Conservation (phyloP, 2,797 vertebrate genomes). For the Aulostomus chinensis region DNA sequence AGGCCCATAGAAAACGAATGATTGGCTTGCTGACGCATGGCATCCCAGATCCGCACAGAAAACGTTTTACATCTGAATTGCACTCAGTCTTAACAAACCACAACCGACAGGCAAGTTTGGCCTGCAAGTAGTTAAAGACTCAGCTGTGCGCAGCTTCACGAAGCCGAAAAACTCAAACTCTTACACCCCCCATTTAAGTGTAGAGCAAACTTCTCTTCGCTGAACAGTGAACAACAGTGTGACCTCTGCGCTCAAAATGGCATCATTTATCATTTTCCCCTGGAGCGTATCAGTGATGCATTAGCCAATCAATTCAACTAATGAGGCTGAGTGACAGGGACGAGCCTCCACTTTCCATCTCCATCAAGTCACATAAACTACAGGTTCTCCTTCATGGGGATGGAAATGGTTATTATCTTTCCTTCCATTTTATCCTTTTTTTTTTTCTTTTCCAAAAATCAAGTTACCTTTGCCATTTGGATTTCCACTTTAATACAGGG, state of each 20-base stretch:
- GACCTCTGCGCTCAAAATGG: conserved; percentile 39
- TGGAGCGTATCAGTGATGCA: conserved; percentile 36
- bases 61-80: no score
- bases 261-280: conserved; percentile 45
- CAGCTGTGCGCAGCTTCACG: not conserved
- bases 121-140: not conserved
- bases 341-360: conserved; percentile 22
- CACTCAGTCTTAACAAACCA: no score
- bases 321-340: conserved; percentile 40
- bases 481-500: no score
- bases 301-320: conserved; percentile 54
- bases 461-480: no score
- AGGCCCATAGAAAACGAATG: no score
- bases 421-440: no score
- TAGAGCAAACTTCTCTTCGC: not conserved
- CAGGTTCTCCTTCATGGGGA: no score
- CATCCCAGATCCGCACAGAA: no score
- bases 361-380: conserved; percentile 7
- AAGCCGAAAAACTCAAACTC: not conserved
- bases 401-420: no score
- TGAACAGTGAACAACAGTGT: conserved; percentile 8
- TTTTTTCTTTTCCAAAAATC: no score
- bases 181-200: not conserved
- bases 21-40: no score
- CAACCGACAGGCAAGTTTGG: no score